phyloP scores from a whole-genome alignment of 2,113 vertebrate species.

The Percina caprodes region DNA sequence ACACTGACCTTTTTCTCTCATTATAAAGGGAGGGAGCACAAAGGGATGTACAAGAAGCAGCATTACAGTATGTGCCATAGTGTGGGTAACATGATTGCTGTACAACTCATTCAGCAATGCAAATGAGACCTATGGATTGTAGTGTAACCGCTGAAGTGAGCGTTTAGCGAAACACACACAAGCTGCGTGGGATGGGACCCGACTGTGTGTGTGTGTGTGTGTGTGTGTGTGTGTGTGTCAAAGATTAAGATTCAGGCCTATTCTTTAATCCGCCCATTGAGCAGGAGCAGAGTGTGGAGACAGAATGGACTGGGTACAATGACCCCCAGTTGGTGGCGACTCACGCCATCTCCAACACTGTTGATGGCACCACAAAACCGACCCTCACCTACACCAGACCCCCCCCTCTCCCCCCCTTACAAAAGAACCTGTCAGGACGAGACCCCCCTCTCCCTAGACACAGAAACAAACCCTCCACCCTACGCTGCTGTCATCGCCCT shows the following conservation, averaged over 20 bases:
- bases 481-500: conserved; percentile 67
- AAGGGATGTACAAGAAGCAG: conserved; percentile 79
- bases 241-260: conserved; percentile 82
- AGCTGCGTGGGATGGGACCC: conserved; percentile 59
- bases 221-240: conserved; percentile 66
- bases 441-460: conserved; percentile 8
- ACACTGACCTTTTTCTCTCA: conserved; percentile 95
- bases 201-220: conserved; percentile 38
- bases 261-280: conserved; percentile 83
- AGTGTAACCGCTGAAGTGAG: conserved; percentile 49
- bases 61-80: conserved; percentile 46
- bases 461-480: conserved; percentile 62
- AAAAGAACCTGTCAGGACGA: conserved; percentile 76
- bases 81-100: conserved; percentile 52
- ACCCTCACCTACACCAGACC: conserved; percentile 56
- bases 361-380: conserved; percentile 77
- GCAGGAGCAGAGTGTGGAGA: conserved; percentile 75
- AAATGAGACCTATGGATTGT: conserved; percentile 75
- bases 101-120: conserved; percentile 52
- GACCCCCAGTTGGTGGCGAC: conserved; percentile 71
- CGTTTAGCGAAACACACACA: conserved; percentile 61
- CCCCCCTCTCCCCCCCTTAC: conserved; percentile 12
- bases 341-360: conserved; percentile 77
- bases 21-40: conserved; percentile 72
- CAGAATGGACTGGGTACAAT: conserved; percentile 81